Percentiles rank a stretch among this genome's conserved stretches.
Conservation (phyloP, 2,888 invertebrate species). For the Acanthosepion lycidas region DNA sequence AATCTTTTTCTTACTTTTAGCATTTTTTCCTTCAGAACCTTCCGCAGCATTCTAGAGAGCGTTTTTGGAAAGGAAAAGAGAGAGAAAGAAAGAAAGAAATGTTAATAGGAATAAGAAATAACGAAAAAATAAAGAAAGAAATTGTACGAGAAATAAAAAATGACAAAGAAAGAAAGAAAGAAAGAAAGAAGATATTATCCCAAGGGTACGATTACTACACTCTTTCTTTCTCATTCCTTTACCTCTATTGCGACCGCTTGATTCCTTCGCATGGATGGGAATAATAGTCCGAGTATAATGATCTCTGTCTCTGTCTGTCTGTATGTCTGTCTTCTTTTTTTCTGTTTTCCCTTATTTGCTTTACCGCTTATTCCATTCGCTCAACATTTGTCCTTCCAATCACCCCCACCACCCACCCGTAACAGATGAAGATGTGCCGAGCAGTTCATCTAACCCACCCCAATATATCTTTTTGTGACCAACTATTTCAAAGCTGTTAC, state of each 20-base stretch:
- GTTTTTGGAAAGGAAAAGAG: neutral
- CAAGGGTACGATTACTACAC: neutral
- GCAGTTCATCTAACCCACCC: neutral
- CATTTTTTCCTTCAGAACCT: too few species aligned
- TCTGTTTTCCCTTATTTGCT: neutral
- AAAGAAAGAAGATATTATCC: neutral
- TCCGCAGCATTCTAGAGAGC: too few species aligned
- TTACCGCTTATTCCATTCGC: neutral
- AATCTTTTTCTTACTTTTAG: too few species aligned
- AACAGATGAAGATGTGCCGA: neutral
- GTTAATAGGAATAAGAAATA: too few species aligned
- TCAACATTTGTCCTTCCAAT: accelerated
- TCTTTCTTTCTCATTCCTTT: neutral
- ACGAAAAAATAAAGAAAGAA: too few species aligned
- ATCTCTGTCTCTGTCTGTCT: too few species aligned
- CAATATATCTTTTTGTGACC: neutral
- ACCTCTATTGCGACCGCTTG: neutral
- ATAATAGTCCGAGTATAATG: neutral
- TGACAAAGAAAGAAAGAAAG: neutral
- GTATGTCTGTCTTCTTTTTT: too few species aligned
- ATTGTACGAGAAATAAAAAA: neutral
- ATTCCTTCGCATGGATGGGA: neutral
- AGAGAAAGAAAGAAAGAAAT: too few species aligned
- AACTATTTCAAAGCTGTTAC: conserved; percentile 4
- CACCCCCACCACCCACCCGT: neutral